phyloP scores from a whole-genome alignment of 2,113 vertebrate genomes.

The Merops nubicus region DNA sequence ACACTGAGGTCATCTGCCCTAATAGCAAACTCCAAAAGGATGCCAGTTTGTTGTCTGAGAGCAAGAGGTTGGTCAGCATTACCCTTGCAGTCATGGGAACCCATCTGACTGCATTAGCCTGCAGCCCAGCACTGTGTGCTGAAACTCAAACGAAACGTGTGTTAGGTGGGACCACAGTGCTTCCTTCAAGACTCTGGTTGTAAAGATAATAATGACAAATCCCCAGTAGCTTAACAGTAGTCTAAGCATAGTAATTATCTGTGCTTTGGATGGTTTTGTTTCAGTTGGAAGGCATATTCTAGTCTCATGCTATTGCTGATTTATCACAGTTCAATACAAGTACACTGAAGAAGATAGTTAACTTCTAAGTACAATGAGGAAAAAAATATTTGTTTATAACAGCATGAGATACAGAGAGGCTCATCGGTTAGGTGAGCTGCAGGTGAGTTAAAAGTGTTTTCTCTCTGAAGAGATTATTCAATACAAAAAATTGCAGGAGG shows the following conservation, averaged over 20 bases:
- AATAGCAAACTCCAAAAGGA: background rate
- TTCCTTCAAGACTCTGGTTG: background rate
- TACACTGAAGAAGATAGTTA: background rate
- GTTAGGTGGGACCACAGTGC: background rate
- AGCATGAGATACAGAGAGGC: background rate
- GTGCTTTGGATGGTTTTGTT: background rate
- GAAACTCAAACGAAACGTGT: background rate
- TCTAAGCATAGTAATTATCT: background rate
- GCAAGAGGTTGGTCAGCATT: background rate
- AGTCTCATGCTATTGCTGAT: background rate
- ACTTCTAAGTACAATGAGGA: background rate
- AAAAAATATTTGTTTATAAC: background rate
- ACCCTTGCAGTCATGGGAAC: rapidly evolving
- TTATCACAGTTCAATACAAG: background rate
- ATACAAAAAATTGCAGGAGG: background rate
- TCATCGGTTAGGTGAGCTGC: background rate
- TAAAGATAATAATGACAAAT: background rate
- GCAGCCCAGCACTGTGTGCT: background rate
- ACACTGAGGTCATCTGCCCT: background rate
- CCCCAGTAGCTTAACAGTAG: background rate
- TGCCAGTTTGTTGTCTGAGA: background rate
- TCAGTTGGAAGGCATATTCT: background rate
- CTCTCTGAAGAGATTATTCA: background rate
- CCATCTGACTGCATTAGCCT: background rate
- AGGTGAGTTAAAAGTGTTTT: background rate